Percentiles rank a stretch among this genome's conserved stretches.
Evolutionary conservation across 2,797 vertebrate species (phyloP).

Genomic region (Podarcis siculus): DNA sequence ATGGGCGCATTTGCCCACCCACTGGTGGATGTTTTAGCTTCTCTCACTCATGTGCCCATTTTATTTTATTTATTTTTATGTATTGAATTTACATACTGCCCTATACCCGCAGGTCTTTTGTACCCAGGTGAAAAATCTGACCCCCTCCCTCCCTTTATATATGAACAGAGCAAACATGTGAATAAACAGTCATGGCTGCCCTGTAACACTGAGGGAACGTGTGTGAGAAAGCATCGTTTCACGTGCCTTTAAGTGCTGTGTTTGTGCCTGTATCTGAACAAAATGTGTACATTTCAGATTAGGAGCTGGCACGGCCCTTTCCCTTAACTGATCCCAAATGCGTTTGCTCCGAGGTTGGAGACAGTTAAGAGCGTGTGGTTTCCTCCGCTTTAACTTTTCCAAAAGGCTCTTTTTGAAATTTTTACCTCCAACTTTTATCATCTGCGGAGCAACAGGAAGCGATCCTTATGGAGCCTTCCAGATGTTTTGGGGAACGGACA

Average conservation of each 20-base stretch:
- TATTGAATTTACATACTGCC: too few species aligned
- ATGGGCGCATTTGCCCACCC: too few species aligned
- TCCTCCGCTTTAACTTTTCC: conserved; percentile 47
- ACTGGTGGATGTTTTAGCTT: too few species aligned
- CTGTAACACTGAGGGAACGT: too few species aligned
- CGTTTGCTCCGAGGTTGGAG: conserved; percentile 30
- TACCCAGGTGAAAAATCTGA: background rate
- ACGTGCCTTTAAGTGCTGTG: background rate
- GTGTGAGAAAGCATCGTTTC: background rate
- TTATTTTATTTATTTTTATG: background rate
- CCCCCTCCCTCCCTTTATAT: background rate
- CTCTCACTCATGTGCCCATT: background rate
- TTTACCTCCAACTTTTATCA: conserved; percentile 68
- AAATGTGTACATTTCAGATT: conserved; percentile 37
- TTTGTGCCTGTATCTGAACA: background rate
- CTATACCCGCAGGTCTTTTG: too few species aligned
- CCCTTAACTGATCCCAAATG: conserved; percentile 43
- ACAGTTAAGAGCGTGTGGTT: conserved; percentile 44
- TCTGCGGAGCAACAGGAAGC: conserved; percentile 69
- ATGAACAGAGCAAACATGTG: background rate
- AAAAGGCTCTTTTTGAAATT: conserved; percentile 54
- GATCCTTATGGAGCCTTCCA: conserved; percentile 58
- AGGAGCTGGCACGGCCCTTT: conserved; percentile 35
- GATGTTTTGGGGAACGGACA: conserved; percentile 66
- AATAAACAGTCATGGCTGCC: background rate